Conservation (phyloP, 1,140 invertebrate genomes). For the Drosophila parvula region DNA sequence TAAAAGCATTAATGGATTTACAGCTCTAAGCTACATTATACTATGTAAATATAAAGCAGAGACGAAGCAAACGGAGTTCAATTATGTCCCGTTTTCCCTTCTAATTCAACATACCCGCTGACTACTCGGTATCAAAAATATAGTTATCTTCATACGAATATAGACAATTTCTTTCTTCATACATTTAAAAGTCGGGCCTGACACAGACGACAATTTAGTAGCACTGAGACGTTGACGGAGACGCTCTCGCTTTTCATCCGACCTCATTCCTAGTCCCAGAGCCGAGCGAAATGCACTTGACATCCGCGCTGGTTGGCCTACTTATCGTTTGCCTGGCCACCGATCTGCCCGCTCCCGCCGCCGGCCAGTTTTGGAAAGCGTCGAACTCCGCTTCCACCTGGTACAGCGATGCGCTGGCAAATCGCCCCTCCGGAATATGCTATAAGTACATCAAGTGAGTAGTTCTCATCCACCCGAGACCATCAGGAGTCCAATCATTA, state of each 20-base stretch:
- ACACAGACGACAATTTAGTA: constrained; percentile 45
- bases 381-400: not conserved
- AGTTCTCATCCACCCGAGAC: not conserved
- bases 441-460: constrained; percentile 28
- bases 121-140: constrained; percentile 4
- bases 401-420: constrained; percentile 33
- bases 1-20: not conserved
- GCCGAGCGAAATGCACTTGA: constrained; percentile 42
- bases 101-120: constrained; percentile 14
- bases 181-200: constrained; percentile 28
- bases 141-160: constrained; percentile 34
- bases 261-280: constrained; percentile 19
- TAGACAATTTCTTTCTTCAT: constrained; percentile 48
- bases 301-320: constrained; percentile 33
- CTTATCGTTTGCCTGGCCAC: constrained; percentile 41
- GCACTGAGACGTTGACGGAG: constrained; percentile 33
- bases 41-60: not conserved
- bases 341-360: constrained; percentile 7
- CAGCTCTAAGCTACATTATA: not conserved
- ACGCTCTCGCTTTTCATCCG: constrained; percentile 14
- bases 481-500: not conserved
- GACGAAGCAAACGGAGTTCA: not conserved
- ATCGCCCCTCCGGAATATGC: constrained; percentile 52
- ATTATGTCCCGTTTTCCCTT: too few relatives aligned
- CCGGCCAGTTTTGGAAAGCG: constrained; percentile 56